Evolutionary conservation across 2,113 vertebrate genomes (phyloP), one percentile per base, ranked within the genome.

Genomic region (Phasianus colchicus): DNA sequence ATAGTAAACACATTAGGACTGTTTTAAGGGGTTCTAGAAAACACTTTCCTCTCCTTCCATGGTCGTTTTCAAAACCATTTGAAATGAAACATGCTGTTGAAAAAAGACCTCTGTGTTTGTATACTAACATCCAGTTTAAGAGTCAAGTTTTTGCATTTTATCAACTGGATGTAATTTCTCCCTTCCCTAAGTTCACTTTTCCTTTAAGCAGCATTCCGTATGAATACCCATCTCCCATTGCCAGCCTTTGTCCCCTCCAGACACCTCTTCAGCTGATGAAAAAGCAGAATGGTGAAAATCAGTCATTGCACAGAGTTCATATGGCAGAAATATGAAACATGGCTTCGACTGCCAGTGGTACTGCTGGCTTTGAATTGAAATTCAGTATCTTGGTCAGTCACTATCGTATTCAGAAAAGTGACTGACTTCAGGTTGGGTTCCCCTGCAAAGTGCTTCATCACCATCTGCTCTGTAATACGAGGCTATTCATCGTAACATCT

Each of bases 261-360:
- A 24, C 32, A 58, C 21, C 38, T 67, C 55, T 82, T n/a, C 58
- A 93, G 71, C 61, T 38, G 45, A 47, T 10, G 32, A 34, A 64
- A 86, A 63, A 95, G 66, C 69, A 80, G 75, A 84, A 94, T 15
- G 32, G 52, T 69, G 65, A 76, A 85, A 86, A 85, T 47, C 43
- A 69, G 38, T 89, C 83, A 64, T 88, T 90, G 45, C 40, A 27
- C 60, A 72, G 83, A 84, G 24, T 75, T 91, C 76, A 21, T 32
- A 18, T 17, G 60, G 60, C 67, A 80, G 36, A 89, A 88, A 34
- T 64, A n/a, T 58, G 66, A 54, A 10, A 25, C 13, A 9, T 48
- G 80, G 57, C 85, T 86, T 92, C 70, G 18, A 45, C 1, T 75
- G 50, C 50, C 76, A 61, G 83, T 76, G 47, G 40, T 78, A 36